A percentile compares a stretch with the other conserved stretches of the same genome.
Conservation (phyloP, 30 jellyfish, hydroid and myxozoan genomes). For the Hydra vulgaris region DNA sequence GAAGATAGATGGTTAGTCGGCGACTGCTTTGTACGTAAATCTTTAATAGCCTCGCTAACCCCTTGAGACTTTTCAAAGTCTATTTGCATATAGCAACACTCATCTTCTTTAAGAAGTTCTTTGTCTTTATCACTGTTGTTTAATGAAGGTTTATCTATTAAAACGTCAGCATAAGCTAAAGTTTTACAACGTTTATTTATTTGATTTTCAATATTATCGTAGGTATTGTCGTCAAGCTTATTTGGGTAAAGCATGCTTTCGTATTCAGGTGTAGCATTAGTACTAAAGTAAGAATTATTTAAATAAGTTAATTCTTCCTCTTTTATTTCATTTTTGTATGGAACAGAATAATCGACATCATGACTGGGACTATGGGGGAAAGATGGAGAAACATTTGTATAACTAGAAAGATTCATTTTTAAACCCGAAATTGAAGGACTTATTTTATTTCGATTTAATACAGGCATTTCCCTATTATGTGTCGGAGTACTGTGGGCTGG, state of each 20-base stretch:
- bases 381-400: background rate
- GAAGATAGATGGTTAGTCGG: background rate
- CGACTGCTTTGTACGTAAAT: background rate
- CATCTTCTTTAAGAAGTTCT: background rate
- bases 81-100: background rate
- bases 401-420: background rate
- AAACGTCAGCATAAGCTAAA: background rate
- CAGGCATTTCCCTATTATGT: background rate
- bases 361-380: too few relatives aligned
- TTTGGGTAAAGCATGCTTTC: background rate
- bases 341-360: background rate
- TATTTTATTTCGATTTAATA: background rate
- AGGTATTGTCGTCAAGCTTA: background rate
- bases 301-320: background rate
- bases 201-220: background rate
- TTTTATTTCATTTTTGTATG: background rate
- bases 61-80: constrained; percentile 6
- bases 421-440: background rate
- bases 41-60: constrained; percentile 5
- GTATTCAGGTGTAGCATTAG: background rate
- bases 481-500: background rate
- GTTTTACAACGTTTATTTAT: background rate
- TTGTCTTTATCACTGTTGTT: background rate
- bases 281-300: too few relatives aligned
- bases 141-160: background rate